Evolutionary conservation across 2,113 vertebrate species (phyloP).

Genomic region (Oryzias javanicus): DNA sequence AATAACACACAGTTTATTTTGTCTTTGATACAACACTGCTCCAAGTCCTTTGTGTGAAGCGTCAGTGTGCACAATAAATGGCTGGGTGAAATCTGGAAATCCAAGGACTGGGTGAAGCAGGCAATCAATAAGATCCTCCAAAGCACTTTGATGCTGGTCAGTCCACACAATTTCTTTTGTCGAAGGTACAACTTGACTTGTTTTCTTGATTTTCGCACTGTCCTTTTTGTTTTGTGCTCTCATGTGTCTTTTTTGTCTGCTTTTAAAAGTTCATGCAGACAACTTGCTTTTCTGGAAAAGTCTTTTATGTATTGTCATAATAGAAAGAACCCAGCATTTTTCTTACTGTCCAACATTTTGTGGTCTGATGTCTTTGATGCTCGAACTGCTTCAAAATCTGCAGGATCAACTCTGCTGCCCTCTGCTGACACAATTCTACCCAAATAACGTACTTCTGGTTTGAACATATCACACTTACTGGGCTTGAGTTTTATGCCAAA

Average conservation of each 20-base stretch:
- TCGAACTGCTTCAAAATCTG: too few relatives aligned
- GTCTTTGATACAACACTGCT: too few relatives aligned
- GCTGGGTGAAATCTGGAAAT: neutral
- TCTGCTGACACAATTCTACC: too few relatives aligned
- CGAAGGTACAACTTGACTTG: neutral
- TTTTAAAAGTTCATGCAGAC: neutral
- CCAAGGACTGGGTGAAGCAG: neutral
- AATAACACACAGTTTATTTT: too few relatives aligned
- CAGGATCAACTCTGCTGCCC: too few relatives aligned
- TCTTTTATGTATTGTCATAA: neutral
- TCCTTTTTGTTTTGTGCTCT: neutral
- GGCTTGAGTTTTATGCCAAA: neutral
- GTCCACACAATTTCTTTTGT: neutral
- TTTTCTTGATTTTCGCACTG: neutral
- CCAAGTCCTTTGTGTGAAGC: neutral
- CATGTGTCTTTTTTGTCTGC: neutral
- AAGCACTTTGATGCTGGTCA: neutral
- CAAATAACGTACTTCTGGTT: too few relatives aligned
- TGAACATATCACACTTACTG: too few relatives aligned
- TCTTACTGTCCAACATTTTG: too few relatives aligned
- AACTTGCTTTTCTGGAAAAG: constrained; percentile 1
- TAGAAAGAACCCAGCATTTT: too few relatives aligned
- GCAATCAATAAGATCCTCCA: neutral
- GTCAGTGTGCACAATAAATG: constrained; percentile 2
- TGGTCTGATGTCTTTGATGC: too few relatives aligned